Percentiles rank a stretch among this genome's conserved stretches.
These are phyloP conservation scores for Calliopsis andreniformis DNA, from an alignment of 1,140 invertebrate species.

Conservation along the genomic window DNA sequence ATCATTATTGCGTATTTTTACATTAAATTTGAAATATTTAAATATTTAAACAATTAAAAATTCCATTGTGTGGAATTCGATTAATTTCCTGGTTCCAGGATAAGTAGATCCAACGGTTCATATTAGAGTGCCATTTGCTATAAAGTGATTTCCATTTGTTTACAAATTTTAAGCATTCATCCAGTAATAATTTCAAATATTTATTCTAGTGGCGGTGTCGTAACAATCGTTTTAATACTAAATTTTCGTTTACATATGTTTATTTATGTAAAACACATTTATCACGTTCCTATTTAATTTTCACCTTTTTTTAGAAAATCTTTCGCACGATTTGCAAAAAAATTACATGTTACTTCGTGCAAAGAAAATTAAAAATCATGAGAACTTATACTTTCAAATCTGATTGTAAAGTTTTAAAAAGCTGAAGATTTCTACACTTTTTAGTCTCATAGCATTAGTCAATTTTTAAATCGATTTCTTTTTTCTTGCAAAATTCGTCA, in stretches of 20 bases:
- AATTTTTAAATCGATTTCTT: background rate
- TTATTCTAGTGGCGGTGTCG: background rate
- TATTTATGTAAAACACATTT: background rate
- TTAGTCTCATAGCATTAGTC: background rate
- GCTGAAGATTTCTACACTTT: background rate
- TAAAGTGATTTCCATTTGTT: background rate
- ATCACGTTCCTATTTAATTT: background rate
- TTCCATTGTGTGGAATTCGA: background rate
- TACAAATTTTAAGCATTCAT: background rate
- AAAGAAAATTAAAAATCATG: background rate
- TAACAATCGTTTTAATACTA: background rate
- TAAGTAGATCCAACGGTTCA: background rate
- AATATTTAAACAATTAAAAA: background rate
- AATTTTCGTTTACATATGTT: background rate
- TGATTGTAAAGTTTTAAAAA: background rate
- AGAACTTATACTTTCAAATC: background rate
- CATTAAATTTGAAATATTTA: background rate
- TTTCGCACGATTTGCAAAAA: background rate
- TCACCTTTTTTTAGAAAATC: background rate
- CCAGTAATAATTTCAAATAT: background rate
- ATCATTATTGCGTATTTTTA: background rate
- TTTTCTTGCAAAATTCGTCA: slow-evolving; percentile 10
- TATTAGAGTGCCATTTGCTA: slow-evolving; percentile 11
- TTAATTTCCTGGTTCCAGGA: background rate
- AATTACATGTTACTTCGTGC: too few relatives aligned